phyloP scores from a whole-genome alignment of 2,888 invertebrate genomes.

The Mechanitis mazaeus region DNA sequence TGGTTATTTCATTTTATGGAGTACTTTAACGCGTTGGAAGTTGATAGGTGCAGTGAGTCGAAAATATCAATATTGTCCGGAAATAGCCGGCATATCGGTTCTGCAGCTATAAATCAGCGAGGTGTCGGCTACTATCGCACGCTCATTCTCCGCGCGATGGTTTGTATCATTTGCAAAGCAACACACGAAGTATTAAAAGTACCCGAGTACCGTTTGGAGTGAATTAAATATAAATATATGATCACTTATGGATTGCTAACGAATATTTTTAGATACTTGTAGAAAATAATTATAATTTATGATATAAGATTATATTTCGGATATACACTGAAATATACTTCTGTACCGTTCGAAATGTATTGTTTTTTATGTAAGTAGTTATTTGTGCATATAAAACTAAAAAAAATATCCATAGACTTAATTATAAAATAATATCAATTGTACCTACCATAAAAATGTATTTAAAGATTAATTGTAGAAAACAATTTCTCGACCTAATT shows the following conservation, averaged over 20 bases:
- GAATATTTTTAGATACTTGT: no score
- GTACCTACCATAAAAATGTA: no score
- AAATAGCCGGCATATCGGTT: constrained; percentile 63
- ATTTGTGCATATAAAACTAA: no score
- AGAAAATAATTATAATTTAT: no score
- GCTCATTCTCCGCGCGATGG: constrained; percentile 68
- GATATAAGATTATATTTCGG: no score
- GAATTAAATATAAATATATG: constrained; percentile 11
- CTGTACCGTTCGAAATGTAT: no score
- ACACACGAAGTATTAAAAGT: constrained; percentile 65
- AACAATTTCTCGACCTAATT: no score
- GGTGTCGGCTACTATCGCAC: constrained; percentile 69
- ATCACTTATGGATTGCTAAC: not conserved
- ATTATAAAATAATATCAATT: no score
- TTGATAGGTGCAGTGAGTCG: constrained; percentile 61
- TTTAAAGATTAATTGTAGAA: no score
- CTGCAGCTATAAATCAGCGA: constrained; percentile 63
- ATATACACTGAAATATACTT: no score
- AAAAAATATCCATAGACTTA: no score
- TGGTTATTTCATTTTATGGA: constrained; percentile 50
- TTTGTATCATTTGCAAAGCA: constrained; percentile 73
- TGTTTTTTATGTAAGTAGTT: no score
- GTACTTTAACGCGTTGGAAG: constrained; percentile 64
- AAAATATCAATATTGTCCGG: constrained; percentile 67
- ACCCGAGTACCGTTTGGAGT: constrained; percentile 25